Percentiles rank a stretch among this genome's conserved stretches.
Conservation (phyloP, 2,113 vertebrate species). For the Petromus typicus region DNA sequence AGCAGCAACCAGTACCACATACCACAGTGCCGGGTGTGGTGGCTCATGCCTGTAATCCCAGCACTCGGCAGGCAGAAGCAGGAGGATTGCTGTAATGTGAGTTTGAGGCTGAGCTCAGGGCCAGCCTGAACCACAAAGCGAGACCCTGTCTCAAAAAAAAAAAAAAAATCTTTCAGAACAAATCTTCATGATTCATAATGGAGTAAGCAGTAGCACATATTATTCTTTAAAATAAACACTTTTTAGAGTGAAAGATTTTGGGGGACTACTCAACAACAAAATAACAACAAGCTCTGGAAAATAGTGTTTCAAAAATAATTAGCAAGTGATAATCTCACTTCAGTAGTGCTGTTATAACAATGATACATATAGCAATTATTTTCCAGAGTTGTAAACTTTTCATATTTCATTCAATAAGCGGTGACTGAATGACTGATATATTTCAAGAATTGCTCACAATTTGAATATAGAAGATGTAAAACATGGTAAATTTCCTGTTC, state of each 20-base stretch:
- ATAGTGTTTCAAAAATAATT: not conserved
- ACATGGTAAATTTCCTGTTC: not conserved
- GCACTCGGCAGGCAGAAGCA: too few relatives aligned
- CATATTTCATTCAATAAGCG: constrained; percentile 3
- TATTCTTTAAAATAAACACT: not conserved
- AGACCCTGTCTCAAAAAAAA: too few relatives aligned
- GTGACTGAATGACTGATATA: not conserved
- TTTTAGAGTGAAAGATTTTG: not conserved
- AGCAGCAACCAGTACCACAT: too few relatives aligned
- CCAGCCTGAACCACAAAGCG: too few relatives aligned
- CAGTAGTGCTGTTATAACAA: not conserved
- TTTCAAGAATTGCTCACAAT: not conserved
- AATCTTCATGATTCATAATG: not conserved
- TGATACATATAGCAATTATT: not conserved
- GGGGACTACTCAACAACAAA: constrained; percentile 2
- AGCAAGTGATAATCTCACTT: not conserved
- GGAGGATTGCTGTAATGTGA: too few relatives aligned
- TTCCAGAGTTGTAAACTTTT: not conserved
- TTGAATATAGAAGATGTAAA: not conserved
- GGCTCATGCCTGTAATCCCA: too few relatives aligned
- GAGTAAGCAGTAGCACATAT: not conserved
- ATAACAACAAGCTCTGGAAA: not conserved
- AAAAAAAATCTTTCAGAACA: constrained; percentile 14
- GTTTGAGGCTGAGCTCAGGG: too few relatives aligned
- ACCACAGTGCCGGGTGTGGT: too few relatives aligned